Base-by-base conservation (phyloP, 2,113 vertebrate genomes). In the Ammospiza caudacuta region DNA sequence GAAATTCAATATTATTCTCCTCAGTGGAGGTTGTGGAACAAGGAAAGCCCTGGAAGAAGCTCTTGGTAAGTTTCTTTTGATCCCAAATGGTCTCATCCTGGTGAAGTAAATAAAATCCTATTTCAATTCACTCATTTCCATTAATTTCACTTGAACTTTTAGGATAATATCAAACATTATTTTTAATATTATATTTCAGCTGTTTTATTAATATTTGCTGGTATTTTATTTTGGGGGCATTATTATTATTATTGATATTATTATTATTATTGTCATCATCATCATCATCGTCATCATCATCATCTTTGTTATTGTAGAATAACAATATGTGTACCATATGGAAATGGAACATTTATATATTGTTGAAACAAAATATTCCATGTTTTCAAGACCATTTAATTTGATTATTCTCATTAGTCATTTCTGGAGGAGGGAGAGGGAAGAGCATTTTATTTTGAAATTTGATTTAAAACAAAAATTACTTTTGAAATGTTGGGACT, bases 81-180 rank as follows among this genome's bases (percentile, higher is more conserved):
- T 76, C 62, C 4, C 4, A 70, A 66, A 77, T 51, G 5, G 14
- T 23, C 31, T 88, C 51, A 63, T 43, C 21, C 55, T 81, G 46
- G 7, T 21, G 46, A 70, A 6, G 28, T 41, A 92, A 93, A 93
- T 79, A 85, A 84, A 93, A 68, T 87, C 51, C 15, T 83, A 23
- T 87, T 93, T 87, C 74, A 54, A 54, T 19, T 80, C 49, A 49
- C 24, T 7, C 11, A 25, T 67, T 95, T 82, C 11, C 33, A 82
- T 89, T 89, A 51, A 82, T 96, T 87, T 91, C 54, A 87, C 28
- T 87, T 82, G 58, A 92, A 73, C 58, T 80, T 89, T 62, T 43
- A 92, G 46, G 49, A 43, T 75, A 82, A 91, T 83, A 80, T 58
- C 10, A 92, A 93, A 85, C 58, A 88, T 62, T 83, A 49, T 80